phyloP scores from a whole-genome alignment of 2,113 vertebrate species.

The Myrmecobius fasciatus region DNA sequence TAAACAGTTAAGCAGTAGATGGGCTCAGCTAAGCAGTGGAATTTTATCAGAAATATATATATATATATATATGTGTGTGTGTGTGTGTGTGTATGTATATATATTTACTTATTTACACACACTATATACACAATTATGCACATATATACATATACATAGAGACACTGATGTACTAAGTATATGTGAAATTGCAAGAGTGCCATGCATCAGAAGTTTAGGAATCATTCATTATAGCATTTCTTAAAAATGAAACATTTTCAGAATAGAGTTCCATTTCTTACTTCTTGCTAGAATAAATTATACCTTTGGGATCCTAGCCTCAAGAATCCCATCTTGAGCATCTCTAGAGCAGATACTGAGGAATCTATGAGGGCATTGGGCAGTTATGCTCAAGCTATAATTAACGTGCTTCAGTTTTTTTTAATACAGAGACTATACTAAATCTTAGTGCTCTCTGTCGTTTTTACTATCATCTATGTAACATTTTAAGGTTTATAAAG shows the following conservation, averaged over 20 bases:
- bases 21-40: slow-evolving; percentile 17
- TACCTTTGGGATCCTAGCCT: neutral
- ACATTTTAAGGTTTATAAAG: neutral
- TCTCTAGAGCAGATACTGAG: neutral
- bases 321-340: neutral
- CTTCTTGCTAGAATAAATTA: neutral
- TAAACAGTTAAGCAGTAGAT: slow-evolving; percentile 65
- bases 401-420: neutral
- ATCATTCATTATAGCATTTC: neutral
- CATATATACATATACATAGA: neutral
- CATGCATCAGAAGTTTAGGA: slow-evolving; percentile 34
- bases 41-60: slow-evolving; percentile 24
- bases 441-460: neutral
- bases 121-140: neutral
- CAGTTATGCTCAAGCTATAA: neutral
- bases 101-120: too few relatives aligned
- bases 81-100: neutral
- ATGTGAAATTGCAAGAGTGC: slow-evolving; percentile 24
- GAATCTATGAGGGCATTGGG: neutral
- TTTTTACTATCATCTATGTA: neutral
- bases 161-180: slow-evolving; percentile 33
- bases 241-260: neutral
- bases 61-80: neutral
- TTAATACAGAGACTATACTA: neutral
- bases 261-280: neutral